Percentiles rank a stretch among this genome's conserved stretches.
These are phyloP conservation scores for Clarias gariepinus DNA, from an alignment of 2,113 vertebrate species.

Conservation along the genomic window DNA sequence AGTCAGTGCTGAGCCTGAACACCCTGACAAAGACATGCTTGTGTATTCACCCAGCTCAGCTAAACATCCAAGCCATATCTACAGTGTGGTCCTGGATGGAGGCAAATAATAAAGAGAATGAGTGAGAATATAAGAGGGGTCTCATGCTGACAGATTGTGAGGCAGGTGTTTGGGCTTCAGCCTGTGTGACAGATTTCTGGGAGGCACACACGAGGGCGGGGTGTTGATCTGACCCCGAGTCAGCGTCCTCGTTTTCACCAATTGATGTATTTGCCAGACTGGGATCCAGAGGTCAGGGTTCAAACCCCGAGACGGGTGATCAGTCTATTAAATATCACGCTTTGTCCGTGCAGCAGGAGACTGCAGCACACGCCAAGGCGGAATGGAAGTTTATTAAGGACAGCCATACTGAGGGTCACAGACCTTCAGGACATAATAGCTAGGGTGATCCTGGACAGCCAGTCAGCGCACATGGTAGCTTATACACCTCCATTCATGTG, in stretches of 20 bases:
- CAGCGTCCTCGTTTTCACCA: neutral
- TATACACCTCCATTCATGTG: conserved; percentile 14
- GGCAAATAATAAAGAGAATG: neutral
- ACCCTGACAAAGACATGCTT: neutral
- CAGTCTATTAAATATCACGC: conserved; percentile 43
- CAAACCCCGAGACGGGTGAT: conserved; percentile 24
- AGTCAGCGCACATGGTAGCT: neutral
- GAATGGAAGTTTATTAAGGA: neutral
- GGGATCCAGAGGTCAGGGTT: conserved; percentile 15
- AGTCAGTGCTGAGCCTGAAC: conserved; percentile 4
- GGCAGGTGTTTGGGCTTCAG: conserved; percentile 64
- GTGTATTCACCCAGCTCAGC: neutral
- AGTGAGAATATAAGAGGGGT: neutral
- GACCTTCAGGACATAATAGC: neutral
- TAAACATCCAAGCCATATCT: neutral
- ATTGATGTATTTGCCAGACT: conserved; percentile 55
- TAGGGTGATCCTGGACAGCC: conserved; percentile 35
- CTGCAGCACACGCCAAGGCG: neutral
- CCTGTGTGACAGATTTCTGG: conserved; percentile 42
- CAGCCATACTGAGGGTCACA: neutral
- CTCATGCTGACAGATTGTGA: conserved; percentile 59
- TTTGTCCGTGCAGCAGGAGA: neutral
- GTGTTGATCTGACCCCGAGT: conserved; percentile 2
- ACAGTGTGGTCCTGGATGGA: neutral
- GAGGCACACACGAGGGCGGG: neutral